Percentiles rank a stretch among this genome's conserved stretches.
phyloP scores from a whole-genome alignment of 2,797 vertebrate genomes.

The Ctenochaetus hawaiiensis region DNA sequence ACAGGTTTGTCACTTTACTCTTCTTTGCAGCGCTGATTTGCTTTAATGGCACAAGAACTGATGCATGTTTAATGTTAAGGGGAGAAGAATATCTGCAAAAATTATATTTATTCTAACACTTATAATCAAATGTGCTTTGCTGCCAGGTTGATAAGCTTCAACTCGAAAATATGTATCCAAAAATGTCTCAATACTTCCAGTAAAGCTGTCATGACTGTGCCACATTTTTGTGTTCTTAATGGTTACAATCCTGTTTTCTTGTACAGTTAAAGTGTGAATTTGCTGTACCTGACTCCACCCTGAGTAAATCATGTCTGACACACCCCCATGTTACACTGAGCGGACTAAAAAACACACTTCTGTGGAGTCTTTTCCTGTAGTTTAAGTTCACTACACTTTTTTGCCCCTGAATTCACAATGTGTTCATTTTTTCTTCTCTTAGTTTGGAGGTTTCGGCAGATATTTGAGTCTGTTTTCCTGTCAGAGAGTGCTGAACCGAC shows the following conservation, averaged over 20 bases:
- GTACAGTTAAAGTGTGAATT: background rate
- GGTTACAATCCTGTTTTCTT: background rate
- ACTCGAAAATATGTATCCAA: background rate
- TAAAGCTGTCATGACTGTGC: background rate
- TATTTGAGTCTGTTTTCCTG: constrained; percentile 21
- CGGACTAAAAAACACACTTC: background rate
- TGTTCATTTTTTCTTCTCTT: constrained; percentile 40
- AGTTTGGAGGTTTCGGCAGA: background rate
- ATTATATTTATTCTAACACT: background rate
- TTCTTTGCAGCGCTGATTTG: no score
- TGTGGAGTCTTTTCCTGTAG: background rate
- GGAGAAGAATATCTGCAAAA: background rate
- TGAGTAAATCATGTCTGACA: background rate
- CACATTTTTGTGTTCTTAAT: no score
- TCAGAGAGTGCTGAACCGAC: constrained; percentile 14
- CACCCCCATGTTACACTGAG: background rate
- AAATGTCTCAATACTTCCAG: background rate
- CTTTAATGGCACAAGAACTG: background rate
- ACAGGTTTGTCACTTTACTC: background rate
- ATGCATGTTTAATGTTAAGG: no score
- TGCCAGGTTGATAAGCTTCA: background rate
- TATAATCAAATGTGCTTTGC: background rate
- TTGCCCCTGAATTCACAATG: background rate
- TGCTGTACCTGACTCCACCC: background rate
- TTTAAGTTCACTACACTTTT: background rate